Evolutionary conservation across 2,888 invertebrate species (phyloP).

Genomic region (Bhutanitis thaidina): DNA sequence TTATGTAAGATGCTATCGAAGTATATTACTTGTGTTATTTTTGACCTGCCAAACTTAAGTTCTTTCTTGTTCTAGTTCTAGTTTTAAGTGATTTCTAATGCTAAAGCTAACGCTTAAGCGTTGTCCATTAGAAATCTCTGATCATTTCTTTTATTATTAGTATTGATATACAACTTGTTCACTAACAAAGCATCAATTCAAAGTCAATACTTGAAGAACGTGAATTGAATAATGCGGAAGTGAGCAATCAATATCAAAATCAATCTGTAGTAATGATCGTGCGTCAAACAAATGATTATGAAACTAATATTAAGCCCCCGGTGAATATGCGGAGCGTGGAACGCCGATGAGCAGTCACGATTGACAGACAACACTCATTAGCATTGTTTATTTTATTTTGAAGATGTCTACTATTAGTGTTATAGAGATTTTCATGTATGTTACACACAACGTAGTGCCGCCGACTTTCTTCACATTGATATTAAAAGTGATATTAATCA

Average conservation of each 20-base stretch:
- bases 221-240: conserved; percentile 62
- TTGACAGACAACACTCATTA: conserved; percentile 62
- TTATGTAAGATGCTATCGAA: no score
- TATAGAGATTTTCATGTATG: conserved; percentile 22
- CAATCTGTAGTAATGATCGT: conserved; percentile 61
- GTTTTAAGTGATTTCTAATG: no score
- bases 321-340: conserved; percentile 19
- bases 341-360: conserved; percentile 41
- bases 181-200: conserved; percentile 39
- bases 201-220: conserved; percentile 35
- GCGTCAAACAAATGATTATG: conserved; percentile 63
- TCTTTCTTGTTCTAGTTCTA: no score
- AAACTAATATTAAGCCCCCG: conserved; percentile 51
- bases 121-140: conserved; percentile 20
- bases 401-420: conserved; percentile 35
- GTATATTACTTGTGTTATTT: no score
- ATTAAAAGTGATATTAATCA: no score
- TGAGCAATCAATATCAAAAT: conserved; percentile 69
- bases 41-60: no score
- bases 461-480: no score
- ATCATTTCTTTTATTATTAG: no score
- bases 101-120: no score
- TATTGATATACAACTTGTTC: conserved; percentile 33
- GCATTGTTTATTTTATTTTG: conserved; percentile 62
- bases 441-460: conserved; percentile 7